Percentiles rank a stretch among this genome's conserved stretches.
Conservation (phyloP, 2,888 invertebrate species). For the Biston stratarius region DNA sequence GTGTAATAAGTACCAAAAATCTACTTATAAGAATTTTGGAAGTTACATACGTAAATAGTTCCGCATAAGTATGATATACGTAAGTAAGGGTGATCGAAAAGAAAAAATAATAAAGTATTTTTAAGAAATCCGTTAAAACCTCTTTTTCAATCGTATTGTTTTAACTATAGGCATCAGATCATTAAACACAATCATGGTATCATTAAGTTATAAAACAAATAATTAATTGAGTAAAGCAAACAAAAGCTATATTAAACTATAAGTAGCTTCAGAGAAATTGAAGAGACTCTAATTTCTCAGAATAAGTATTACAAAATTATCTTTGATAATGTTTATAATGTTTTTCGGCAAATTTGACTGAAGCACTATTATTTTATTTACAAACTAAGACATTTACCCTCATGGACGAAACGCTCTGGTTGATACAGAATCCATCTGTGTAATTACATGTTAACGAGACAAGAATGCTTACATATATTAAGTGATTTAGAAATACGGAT, state of each 20-base stretch:
- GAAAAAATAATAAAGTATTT: neutral
- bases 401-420: constrained; percentile 65
- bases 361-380: constrained; percentile 55
- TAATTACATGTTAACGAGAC: constrained; percentile 58
- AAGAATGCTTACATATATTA: constrained; percentile 50
- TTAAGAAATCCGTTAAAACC: neutral
- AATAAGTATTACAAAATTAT: too few relatives aligned
- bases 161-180: too few relatives aligned
- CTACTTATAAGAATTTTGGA: constrained; percentile 23
- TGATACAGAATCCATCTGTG: constrained; percentile 45
- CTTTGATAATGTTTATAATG: too few relatives aligned
- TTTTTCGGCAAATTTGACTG: constrained; percentile 53
- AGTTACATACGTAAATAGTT: constrained; percentile 6
- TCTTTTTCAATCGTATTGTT: neutral
- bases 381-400: constrained; percentile 53
- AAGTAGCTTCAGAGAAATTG: too few relatives aligned
- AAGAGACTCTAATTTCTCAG: too few relatives aligned
- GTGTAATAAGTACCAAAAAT: constrained; percentile 43
- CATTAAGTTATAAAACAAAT: too few relatives aligned
- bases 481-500: constrained; percentile 32
- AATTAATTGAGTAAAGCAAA: too few relatives aligned
- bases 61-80: constrained; percentile 4
- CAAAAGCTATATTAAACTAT: too few relatives aligned
- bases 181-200: too few relatives aligned
- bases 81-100: neutral